These are phyloP conservation scores for Ranitomeya imitator DNA, from an alignment of 2,113 vertebrate genomes.

Conservation along the genomic window DNA sequence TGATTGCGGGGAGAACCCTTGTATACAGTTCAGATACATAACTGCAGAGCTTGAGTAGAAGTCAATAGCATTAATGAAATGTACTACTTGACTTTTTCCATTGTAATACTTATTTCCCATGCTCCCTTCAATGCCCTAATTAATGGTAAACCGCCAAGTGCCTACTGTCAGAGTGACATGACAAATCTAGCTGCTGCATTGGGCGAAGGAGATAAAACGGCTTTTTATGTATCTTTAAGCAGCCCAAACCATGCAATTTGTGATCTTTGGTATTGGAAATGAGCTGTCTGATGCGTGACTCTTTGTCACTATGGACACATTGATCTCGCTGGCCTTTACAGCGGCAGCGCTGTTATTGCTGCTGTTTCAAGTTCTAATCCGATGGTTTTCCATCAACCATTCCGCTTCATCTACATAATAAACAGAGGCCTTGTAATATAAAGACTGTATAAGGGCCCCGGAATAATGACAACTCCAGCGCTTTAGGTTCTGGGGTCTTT, in stretches of 20 bases:
- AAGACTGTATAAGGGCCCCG: background rate
- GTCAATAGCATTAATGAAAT: background rate
- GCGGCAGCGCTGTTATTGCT: background rate
- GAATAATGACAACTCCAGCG: background rate
- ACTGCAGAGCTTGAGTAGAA: background rate
- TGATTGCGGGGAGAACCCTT: background rate
- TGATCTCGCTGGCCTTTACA: background rate
- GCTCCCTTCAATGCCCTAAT: background rate
- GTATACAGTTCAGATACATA: background rate
- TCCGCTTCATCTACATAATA: background rate
- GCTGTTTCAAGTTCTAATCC: background rate
- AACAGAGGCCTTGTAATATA: background rate
- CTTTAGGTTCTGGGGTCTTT: background rate
- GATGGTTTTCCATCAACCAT: background rate
- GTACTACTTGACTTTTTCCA: background rate
- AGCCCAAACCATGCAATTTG: background rate
- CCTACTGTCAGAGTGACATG: constrained; percentile 1
- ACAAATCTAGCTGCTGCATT: background rate
- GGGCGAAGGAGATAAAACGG: background rate
- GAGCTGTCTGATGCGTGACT: background rate
- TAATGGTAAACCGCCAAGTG: background rate
- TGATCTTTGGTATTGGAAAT: background rate
- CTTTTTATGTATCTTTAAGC: background rate
- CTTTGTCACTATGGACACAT: background rate
- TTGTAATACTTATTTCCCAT: background rate